A percentile compares a stretch with the other conserved stretches of the same genome.
These are phyloP conservation scores for Leucopsar rothschildi DNA, from an alignment of 2,113 vertebrate genomes.

Conservation along the genomic window DNA sequence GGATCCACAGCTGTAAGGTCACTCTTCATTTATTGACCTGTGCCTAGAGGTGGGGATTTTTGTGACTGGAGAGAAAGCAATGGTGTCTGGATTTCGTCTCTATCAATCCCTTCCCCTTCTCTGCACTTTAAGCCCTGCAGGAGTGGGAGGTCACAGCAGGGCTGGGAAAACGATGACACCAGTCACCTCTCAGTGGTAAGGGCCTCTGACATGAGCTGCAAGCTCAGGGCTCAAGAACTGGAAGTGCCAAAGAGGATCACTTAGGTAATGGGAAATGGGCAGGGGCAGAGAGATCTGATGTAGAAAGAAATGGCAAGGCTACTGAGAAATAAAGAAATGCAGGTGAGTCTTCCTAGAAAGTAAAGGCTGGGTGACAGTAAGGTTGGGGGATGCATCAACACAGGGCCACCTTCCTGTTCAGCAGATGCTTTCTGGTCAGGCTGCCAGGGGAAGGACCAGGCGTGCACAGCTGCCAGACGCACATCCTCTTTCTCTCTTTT, in stretches of 20 bases:
- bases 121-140: not conserved
- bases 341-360: not conserved
- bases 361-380: not conserved
- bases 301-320: not conserved
- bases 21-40: not conserved
- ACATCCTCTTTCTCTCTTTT: not conserved
- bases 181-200: not conserved
- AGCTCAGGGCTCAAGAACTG: not conserved
- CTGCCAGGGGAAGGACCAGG: not conserved
- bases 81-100: accelerated
- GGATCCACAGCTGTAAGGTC: not conserved
- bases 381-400: not conserved
- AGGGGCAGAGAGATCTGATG: not conserved
- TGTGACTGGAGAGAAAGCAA: not conserved
- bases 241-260: not conserved
- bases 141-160: not conserved
- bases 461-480: accelerated
- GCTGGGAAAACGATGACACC: accelerated
- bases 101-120: not conserved
- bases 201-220: accelerated
- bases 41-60: not conserved
- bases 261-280: not conserved
- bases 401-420: not conserved
- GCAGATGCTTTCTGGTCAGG: not conserved
- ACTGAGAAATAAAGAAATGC: not conserved